Conservation (phyloP, 2,888 invertebrate genomes). For the Yponomeuta evonymella region DNA sequence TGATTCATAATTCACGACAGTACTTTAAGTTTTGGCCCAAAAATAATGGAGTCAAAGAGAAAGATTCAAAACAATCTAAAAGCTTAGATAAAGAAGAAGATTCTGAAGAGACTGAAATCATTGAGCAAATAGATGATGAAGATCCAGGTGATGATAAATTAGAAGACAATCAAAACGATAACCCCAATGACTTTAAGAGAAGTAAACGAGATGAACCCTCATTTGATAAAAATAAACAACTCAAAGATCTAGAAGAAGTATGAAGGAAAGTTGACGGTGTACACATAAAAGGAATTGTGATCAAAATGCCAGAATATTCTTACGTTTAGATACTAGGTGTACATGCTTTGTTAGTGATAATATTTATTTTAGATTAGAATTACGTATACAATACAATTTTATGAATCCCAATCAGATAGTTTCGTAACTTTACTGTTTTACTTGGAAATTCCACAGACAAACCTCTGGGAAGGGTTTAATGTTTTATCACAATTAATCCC, state of each 20-base stretch:
- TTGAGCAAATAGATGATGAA: background rate
- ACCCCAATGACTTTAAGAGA: background rate
- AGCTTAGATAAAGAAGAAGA: background rate
- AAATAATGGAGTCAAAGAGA: background rate
- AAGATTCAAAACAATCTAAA: background rate
- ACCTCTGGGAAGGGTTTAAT: too few species aligned
- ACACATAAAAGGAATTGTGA: background rate
- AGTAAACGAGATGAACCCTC: background rate
- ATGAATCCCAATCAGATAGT: background rate
- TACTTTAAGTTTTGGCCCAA: background rate
- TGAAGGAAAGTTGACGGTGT: background rate
- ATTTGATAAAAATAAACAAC: background rate
- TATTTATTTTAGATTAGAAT: background rate
- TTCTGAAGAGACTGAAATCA: background rate
- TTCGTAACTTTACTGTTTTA: background rate
- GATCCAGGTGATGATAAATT: background rate
- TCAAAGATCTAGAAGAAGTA: background rate
- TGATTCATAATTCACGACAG: conserved; percentile 5
- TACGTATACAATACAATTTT: background rate
- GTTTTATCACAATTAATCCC: too few species aligned
- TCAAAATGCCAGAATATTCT: background rate
- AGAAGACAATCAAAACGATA: background rate
- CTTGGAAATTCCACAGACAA: too few species aligned
- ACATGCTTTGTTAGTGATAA: background rate
- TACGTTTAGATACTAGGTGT: background rate